Evolutionary conservation across 2,113 vertebrate genomes (phyloP).

Genomic region (Miniopterus natalensis): DNA sequence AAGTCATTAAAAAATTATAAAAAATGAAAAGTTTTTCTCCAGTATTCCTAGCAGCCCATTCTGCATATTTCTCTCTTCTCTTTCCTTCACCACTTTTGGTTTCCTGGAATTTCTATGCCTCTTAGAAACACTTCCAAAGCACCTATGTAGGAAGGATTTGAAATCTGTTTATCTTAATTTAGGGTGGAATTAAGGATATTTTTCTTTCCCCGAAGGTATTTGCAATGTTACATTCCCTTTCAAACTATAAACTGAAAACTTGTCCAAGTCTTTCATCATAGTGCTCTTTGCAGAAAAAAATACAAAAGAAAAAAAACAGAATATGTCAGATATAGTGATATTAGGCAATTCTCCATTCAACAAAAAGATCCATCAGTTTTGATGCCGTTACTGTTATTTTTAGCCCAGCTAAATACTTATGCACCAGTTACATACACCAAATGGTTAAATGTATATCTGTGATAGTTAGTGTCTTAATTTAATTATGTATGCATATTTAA

Average conservation of each 20-base stretch:
- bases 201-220: neutral
- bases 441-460: neutral
- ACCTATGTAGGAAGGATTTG: neutral
- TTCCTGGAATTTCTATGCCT: neutral
- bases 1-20: neutral
- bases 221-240: neutral
- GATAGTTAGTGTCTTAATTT: neutral
- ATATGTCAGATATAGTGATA: neutral
- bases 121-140: neutral
- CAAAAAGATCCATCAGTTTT: neutral
- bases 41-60: neutral
- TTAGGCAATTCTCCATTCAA: neutral
- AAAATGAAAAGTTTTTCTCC: neutral
- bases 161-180: neutral
- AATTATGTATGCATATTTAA: neutral
- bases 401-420: constrained; percentile 21
- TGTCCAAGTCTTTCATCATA: neutral
- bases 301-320: neutral
- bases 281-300: neutral
- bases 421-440: neutral
- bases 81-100: neutral
- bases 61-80: neutral
- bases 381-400: neutral
- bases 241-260: constrained; percentile 28
- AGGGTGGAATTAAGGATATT: neutral